phyloP scores from a whole-genome alignment of 1,140 invertebrate species.

The Bombus consobrinus region DNA sequence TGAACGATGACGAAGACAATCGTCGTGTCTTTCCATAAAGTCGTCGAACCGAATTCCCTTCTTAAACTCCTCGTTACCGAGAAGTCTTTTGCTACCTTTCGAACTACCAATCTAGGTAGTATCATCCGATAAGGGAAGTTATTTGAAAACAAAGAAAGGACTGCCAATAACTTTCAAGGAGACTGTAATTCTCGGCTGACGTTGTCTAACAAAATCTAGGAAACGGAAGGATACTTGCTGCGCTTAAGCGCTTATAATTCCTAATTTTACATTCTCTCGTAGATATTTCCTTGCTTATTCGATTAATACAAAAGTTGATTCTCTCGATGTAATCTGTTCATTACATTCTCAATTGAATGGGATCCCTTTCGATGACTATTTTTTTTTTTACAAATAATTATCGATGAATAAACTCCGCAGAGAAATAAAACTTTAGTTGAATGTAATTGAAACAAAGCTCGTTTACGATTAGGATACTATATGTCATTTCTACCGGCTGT shows the following conservation, averaged over 20 bases:
- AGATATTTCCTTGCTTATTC: not conserved
- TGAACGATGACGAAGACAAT: slow-evolving; percentile 52
- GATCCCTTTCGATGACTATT: too few relatives aligned
- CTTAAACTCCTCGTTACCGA: slow-evolving; percentile 73
- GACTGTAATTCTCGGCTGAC: slow-evolving; percentile 27
- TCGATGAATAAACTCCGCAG: not conserved
- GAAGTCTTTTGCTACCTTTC: slow-evolving; percentile 45
- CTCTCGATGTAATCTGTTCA: too few relatives aligned
- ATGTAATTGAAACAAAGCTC: slow-evolving; percentile 42
- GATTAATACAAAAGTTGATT: not conserved
- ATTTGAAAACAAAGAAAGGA: slow-evolving; percentile 30
- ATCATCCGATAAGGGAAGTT: slow-evolving; percentile 53
- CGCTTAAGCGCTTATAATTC: not conserved
- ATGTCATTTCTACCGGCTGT: slow-evolving; percentile 35
- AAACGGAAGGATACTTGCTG: not conserved
- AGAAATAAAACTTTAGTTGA: not conserved
- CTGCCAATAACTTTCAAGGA: slow-evolving; percentile 48
- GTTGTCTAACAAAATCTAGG: slow-evolving; percentile 18
- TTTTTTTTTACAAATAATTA: not conserved
- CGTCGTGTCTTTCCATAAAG: slow-evolving; percentile 53
- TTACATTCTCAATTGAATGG: too few relatives aligned
- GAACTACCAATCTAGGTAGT: slow-evolving; percentile 35
- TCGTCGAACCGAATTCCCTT: slow-evolving; percentile 57
- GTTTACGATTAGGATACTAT: slow-evolving; percentile 10
- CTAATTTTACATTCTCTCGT: not conserved